A percentile compares a stretch with the other conserved stretches of the same genome.
Evolutionary conservation across 2,888 invertebrate species (phyloP).

Genomic region (Eledone cirrhosa): DNA sequence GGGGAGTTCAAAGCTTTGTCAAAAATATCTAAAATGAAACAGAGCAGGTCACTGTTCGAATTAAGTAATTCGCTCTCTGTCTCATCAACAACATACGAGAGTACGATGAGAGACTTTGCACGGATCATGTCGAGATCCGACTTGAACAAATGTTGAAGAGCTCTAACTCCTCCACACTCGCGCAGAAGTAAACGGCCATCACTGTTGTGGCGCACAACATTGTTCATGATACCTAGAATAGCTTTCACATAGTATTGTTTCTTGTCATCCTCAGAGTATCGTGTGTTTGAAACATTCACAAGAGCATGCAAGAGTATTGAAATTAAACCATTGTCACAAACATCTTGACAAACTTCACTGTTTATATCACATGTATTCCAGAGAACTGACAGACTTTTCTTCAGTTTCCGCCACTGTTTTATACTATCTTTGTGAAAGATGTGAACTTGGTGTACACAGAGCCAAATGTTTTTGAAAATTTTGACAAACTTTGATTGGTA

Average conservation of each 20-base stretch:
- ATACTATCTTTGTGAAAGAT: slow-evolving; percentile 33
- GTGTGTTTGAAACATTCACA: slow-evolving; percentile 15
- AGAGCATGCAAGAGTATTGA: slow-evolving; percentile 29
- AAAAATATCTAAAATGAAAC: slow-evolving; percentile 58
- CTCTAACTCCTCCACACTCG: slow-evolving; percentile 42
- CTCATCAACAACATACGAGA: slow-evolving; percentile 60
- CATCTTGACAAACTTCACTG: slow-evolving; percentile 49
- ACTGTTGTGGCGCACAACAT: slow-evolving; percentile 53
- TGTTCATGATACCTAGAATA: slow-evolving; percentile 61
- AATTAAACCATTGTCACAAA: slow-evolving; percentile 38
- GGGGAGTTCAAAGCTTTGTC: slow-evolving; percentile 51
- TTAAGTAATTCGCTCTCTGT: slow-evolving; percentile 56
- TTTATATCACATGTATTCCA: slow-evolving; percentile 59
- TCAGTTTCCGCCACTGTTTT: slow-evolving; percentile 45
- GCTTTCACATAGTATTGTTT: slow-evolving; percentile 53
- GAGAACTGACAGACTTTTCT: slow-evolving; percentile 48
- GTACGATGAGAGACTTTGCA: slow-evolving; percentile 58
- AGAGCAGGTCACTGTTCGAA: slow-evolving; percentile 53
- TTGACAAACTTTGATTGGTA: slow-evolving; percentile 41
- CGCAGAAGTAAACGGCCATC: slow-evolving; percentile 49
- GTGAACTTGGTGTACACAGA: slow-evolving; percentile 34
- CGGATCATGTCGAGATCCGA: slow-evolving; percentile 47
- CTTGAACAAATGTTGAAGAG: slow-evolving; percentile 41
- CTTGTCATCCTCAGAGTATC: slow-evolving; percentile 40
- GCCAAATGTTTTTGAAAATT: slow-evolving; percentile 41